phyloP scores from a whole-genome alignment of 2,888 invertebrate genomes.

The Helicoverpa assulta region DNA sequence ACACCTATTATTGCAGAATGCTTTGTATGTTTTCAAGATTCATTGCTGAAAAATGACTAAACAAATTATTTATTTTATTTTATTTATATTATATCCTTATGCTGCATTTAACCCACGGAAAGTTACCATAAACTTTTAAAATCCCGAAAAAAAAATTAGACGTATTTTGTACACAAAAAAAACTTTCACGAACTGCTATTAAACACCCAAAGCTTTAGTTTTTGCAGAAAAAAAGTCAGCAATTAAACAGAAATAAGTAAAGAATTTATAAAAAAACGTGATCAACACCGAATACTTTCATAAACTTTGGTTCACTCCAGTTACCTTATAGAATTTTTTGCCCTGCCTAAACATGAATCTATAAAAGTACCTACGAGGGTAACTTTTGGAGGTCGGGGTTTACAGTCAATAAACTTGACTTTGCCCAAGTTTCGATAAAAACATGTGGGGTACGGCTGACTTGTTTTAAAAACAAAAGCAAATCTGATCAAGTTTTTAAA shows the following conservation, averaged over 20 bases:
- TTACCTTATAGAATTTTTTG: constrained; percentile 20
- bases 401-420: constrained; percentile 32
- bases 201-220: too few species aligned
- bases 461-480: constrained; percentile 1
- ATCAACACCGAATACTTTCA: background rate
- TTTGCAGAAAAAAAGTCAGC: background rate
- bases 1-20: too few species aligned
- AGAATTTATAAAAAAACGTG: constrained; percentile 14
- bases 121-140: too few species aligned
- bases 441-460: constrained; percentile 23
- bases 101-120: too few species aligned
- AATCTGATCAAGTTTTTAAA: constrained; percentile 12
- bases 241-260: background rate
- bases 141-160: too few species aligned
- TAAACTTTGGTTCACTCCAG: background rate
- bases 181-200: too few species aligned
- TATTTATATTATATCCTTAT: too few species aligned
- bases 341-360: constrained; percentile 17
- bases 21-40: too few species aligned
- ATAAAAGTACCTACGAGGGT: constrained; percentile 28
- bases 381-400: constrained; percentile 35
- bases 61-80: too few species aligned
- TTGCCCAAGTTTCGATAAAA: constrained; percentile 32
- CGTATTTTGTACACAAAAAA: too few species aligned
- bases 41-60: too few species aligned